Evolutionary conservation across 2,888 invertebrate species (phyloP).

Genomic region (Philopedon plagiatum): DNA sequence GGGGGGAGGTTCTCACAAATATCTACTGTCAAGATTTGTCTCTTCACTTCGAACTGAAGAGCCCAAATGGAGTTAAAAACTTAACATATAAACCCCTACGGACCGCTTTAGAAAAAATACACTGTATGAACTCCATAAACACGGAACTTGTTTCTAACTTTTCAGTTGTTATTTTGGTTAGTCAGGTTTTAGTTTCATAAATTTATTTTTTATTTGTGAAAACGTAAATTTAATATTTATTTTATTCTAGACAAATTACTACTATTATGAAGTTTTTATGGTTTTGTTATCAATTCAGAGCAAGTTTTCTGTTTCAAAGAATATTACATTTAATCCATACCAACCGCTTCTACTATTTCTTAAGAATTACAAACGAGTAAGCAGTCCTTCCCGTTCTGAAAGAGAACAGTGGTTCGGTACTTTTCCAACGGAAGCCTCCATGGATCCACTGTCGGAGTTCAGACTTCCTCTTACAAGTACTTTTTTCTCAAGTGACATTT

Average conservation of each 20-base stretch:
- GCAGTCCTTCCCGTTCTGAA: conserved; percentile 68
- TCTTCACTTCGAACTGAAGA: too few relatives aligned
- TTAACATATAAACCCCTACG: too few relatives aligned
- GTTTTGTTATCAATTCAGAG: conserved; percentile 66
- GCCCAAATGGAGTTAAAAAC: too few relatives aligned
- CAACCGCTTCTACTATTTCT: conserved; percentile 61
- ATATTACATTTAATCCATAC: conserved; percentile 45
- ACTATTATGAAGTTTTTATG: conserved; percentile 71
- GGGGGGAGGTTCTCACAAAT: too few relatives aligned
- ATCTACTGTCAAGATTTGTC: too few relatives aligned
- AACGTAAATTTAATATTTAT: conserved; percentile 18
- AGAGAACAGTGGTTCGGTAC: conserved; percentile 68
- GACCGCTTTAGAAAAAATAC: too few relatives aligned
- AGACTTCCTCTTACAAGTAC: conserved; percentile 69
- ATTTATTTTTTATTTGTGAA: too few relatives aligned
- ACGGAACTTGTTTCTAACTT: too few relatives aligned
- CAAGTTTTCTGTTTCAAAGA: conserved; percentile 34
- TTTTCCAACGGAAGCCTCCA: conserved; percentile 65
- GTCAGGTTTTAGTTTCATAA: too few relatives aligned
- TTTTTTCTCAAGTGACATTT: conserved; percentile 64
- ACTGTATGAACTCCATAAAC: too few relatives aligned
- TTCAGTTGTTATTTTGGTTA: too few relatives aligned
- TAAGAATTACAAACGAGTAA: conserved; percentile 63
- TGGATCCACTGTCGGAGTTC: conserved; percentile 69
- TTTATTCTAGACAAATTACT: conserved; percentile 68